Conservation (phyloP, 2,797 vertebrate species). For the Micrastur ruficollis region DNA sequence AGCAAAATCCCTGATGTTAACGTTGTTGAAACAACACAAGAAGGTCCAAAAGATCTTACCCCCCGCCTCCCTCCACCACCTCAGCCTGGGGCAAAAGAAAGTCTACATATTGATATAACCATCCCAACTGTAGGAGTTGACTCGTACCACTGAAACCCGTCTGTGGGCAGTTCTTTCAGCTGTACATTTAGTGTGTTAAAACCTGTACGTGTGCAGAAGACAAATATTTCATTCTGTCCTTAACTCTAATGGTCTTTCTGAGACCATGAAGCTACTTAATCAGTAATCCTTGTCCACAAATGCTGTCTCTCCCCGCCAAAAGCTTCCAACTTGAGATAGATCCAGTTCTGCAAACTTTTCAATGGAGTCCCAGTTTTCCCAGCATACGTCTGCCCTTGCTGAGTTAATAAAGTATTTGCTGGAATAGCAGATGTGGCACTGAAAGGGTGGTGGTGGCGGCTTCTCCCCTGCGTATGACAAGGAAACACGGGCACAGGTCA, state of each 20-base stretch:
- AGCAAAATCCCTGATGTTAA: neutral
- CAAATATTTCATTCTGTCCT: neutral
- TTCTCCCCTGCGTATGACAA: neutral
- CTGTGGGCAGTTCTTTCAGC: neutral
- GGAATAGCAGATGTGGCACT: neutral
- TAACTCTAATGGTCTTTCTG: neutral
- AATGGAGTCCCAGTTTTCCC: neutral
- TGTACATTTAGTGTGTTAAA: neutral
- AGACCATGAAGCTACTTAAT: neutral
- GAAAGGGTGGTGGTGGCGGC: neutral
- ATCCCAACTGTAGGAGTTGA: neutral
- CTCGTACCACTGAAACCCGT: neutral
- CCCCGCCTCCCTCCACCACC: accelerated
- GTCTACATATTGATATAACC: neutral
- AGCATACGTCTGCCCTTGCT: accelerated
- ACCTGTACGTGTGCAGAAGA: neutral
- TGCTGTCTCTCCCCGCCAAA: neutral
- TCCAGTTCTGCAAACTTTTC: neutral
- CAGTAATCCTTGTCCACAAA: neutral
- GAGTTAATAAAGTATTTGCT: neutral
- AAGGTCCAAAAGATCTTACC: neutral
- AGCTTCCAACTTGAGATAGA: neutral
- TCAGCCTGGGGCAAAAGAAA: neutral
- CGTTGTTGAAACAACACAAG: neutral
- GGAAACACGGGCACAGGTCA: neutral